Evolutionary conservation across 2,113 vertebrate genomes (phyloP).

Genomic region (Syrmaticus mikado): DNA sequence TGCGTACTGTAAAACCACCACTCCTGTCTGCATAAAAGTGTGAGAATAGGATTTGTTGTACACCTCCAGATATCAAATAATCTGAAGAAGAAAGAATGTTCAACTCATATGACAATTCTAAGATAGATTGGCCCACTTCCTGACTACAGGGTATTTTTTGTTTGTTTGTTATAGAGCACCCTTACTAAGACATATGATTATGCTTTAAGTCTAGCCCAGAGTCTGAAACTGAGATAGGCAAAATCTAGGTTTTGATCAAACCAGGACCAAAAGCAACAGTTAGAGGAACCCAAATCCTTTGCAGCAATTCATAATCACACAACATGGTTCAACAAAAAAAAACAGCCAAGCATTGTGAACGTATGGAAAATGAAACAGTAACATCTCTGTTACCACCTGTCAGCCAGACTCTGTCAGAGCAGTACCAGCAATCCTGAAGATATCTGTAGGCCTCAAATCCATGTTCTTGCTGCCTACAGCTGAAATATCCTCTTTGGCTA

Average conservation of each 20-base stretch:
- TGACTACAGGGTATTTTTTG: neutral
- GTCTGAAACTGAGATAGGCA: neutral
- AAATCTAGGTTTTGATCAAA: neutral
- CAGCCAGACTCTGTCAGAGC: neutral
- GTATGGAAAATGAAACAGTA: neutral
- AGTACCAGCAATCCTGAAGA: neutral
- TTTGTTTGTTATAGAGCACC: neutral
- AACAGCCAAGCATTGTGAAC: neutral
- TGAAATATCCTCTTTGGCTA: neutral
- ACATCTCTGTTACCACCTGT: neutral
- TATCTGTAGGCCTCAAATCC: neutral
- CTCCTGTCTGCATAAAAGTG: neutral
- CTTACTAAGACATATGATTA: neutral
- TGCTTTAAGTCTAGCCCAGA: neutral
- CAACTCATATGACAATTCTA: neutral
- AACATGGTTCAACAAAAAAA: neutral
- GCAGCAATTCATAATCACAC: neutral
- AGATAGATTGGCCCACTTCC: neutral
- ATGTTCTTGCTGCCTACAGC: neutral
- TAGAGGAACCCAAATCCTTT: neutral
- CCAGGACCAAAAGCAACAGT: neutral
- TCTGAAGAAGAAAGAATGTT: neutral
- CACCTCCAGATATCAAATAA: neutral
- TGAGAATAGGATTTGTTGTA: neutral
- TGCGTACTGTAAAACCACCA: neutral